phyloP scores from a whole-genome alignment of 2,797 vertebrate species.

The Pangasius larnaudii region DNA sequence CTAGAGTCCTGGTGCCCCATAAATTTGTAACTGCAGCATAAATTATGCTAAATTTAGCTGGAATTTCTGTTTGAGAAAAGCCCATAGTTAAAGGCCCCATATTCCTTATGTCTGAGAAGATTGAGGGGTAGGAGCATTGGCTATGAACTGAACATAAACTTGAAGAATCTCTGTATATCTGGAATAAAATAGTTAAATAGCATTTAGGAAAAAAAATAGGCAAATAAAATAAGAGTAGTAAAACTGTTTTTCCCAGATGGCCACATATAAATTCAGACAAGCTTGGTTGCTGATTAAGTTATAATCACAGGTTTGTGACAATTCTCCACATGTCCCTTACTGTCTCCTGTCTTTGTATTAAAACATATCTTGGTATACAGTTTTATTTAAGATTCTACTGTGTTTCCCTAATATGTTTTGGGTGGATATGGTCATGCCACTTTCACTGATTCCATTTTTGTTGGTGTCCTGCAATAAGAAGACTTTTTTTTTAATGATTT shows the following conservation, averaged over 20 bases:
- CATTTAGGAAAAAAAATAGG: background rate
- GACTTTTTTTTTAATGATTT: background rate
- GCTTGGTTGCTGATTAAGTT: background rate
- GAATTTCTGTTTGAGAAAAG: background rate
- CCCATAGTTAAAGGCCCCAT: background rate
- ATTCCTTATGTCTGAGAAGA: background rate
- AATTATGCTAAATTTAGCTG: slow-evolving; percentile 13
- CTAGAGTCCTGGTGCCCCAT: background rate
- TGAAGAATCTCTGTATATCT: background rate
- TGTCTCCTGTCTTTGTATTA: background rate
- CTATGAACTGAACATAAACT: background rate
- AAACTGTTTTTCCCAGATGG: background rate
- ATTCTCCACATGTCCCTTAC: background rate
- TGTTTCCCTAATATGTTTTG: background rate
- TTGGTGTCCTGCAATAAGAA: background rate
- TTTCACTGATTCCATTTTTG: background rate
- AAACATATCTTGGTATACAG: background rate
- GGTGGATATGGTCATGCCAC: background rate
- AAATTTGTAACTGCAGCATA: slow-evolving; percentile 24
- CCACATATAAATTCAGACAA: background rate
- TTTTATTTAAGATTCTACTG: background rate
- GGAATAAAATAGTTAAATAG: background rate
- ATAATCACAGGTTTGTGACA: background rate
- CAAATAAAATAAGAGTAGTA: background rate
- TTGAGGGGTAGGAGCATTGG: background rate